phyloP scores from a whole-genome alignment of 1,140 invertebrate species.

The Hestina assimilis region DNA sequence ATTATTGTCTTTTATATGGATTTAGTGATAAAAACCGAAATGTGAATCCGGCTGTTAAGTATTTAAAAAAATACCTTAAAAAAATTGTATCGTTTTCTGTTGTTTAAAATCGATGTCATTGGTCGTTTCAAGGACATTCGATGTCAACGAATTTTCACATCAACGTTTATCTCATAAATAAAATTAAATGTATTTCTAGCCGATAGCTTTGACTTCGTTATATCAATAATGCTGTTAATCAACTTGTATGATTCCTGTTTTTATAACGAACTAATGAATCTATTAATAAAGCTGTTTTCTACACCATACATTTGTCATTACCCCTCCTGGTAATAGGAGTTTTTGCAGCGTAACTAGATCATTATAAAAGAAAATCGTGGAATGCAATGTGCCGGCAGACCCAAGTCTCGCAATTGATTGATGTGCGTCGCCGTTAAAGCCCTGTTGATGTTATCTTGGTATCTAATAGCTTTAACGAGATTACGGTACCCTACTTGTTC shows the following conservation, averaged over 20 bases:
- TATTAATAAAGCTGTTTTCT: conserved; percentile 32
- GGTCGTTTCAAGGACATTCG: conserved; percentile 42
- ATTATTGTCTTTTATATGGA: conserved; percentile 15
- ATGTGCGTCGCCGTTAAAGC: conserved; percentile 57
- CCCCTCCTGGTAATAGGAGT: conserved; percentile 15
- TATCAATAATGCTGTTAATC: conserved; percentile 17
- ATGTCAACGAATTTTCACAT: conserved; percentile 21
- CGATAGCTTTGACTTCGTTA: conserved; percentile 14
- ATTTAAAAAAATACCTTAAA: conserved; percentile 11
- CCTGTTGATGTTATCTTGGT: conserved; percentile 55
- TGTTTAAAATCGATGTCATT: conserved; percentile 35
- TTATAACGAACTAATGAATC: conserved; percentile 21
- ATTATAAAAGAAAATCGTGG: conserved; percentile 43
- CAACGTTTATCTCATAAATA: conserved; percentile 10
- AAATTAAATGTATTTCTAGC: conserved; percentile 8
- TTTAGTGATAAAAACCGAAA: neutral
- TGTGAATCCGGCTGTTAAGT: conserved; percentile 16
- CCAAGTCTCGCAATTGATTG: conserved; percentile 52
- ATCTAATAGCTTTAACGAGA: conserved; percentile 69
- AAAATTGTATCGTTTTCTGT: conserved; percentile 9
- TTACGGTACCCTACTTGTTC: conserved; percentile 57
- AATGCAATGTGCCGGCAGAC: conserved; percentile 28
- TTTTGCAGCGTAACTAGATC: conserved; percentile 43
- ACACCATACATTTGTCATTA: conserved; percentile 31
- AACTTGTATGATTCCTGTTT: conserved; percentile 13